Evolutionary conservation across 2,888 invertebrate genomes (phyloP).

Genomic region (Leptopilina myrica): DNA sequence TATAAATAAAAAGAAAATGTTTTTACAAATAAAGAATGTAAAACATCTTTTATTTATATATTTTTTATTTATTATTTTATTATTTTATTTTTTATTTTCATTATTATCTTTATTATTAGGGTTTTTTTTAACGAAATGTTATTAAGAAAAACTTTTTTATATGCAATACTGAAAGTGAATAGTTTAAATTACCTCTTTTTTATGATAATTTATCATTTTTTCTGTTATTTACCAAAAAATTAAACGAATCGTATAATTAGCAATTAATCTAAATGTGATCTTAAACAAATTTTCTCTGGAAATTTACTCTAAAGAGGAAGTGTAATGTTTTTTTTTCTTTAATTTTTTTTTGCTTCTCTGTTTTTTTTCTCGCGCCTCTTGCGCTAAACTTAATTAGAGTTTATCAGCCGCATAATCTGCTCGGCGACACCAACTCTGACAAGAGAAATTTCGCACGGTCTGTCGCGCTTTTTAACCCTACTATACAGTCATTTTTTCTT

Average conservation of each 20-base stretch:
- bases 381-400: conserved; percentile 30
- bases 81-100: no score
- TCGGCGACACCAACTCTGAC: conserved; percentile 33
- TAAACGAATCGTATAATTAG: conserved; percentile 11
- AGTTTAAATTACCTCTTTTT: no score
- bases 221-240: not conserved
- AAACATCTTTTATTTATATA: no score
- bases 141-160: no score
- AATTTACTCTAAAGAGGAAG: conserved; percentile 33
- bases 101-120: no score
- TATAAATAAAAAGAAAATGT: no score
- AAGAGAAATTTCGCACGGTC: conserved; percentile 37
- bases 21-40: no score
- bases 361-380: conserved; percentile 12
- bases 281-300: conserved; percentile 29
- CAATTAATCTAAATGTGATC: conserved; percentile 14
- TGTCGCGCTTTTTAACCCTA: conserved; percentile 29
- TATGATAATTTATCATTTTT: not conserved
- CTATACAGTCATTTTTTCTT: conserved; percentile 2
- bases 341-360: no score
- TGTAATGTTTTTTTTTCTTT: conserved; percentile 12
- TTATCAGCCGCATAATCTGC: conserved; percentile 40
- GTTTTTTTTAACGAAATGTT: no score
- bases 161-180: no score
- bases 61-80: no score